Evolutionary conservation across 2,113 vertebrate species (phyloP).

Genomic region (Machaerirhynchus nigripectus): DNA sequence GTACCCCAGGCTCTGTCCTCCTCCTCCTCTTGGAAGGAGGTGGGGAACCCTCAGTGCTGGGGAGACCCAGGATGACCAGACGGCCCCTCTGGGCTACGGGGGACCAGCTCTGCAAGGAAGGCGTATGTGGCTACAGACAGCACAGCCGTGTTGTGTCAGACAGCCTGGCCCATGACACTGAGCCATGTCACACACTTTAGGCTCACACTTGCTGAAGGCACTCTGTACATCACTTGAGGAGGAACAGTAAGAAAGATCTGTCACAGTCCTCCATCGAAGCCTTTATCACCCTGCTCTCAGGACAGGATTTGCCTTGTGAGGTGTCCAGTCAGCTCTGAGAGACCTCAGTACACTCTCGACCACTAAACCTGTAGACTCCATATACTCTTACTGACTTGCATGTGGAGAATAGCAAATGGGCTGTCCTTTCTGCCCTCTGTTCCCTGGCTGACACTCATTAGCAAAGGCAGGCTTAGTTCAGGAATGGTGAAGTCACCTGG

Average conservation of each 20-base stretch:
- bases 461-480: neutral
- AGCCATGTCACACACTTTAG: fast-evolving
- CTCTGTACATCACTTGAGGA: neutral
- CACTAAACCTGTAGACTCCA: neutral
- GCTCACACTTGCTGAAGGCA: fast-evolving
- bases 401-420: fast-evolving
- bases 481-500: neutral
- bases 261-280: neutral
- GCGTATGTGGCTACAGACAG: fast-evolving
- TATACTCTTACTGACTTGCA: neutral
- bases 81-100: neutral
- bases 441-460: neutral
- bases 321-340: neutral
- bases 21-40: neutral
- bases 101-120: neutral
- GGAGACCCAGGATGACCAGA: neutral
- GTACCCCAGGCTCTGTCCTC: neutral
- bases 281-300: neutral
- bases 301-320: neutral
- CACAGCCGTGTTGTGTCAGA: fast-evolving
- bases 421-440: neutral
- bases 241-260: neutral
- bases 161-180: neutral
- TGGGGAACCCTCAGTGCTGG: neutral
- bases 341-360: neutral